Conservation (phyloP, 2,888 invertebrate species). For the Dyspetes luteomarginatus region DNA sequence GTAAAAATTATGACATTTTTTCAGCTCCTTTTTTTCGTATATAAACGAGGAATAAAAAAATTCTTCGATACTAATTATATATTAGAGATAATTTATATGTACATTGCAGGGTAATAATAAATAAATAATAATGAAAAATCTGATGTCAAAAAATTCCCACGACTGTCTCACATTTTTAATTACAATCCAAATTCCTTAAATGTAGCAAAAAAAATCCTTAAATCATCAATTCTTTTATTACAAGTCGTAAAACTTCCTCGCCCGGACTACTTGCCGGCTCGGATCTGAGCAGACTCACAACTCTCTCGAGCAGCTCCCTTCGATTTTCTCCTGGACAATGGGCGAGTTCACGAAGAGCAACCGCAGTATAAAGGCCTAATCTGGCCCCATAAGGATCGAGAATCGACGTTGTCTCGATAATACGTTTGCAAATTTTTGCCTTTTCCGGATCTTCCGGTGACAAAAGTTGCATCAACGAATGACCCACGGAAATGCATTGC, state of each 20-base stretch:
- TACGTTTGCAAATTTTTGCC: constrained; percentile 87
- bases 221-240: constrained; percentile 63
- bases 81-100: too few species aligned
- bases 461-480: constrained; percentile 90
- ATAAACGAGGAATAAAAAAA: too few species aligned
- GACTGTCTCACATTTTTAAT: too few species aligned
- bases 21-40: not conserved
- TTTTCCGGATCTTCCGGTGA: constrained; percentile 87
- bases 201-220: not conserved
- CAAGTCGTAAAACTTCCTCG: constrained; percentile 76
- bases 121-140: constrained; percentile 1
- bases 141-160: not conserved
- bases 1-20: too few species aligned
- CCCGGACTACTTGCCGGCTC: constrained; percentile 82
- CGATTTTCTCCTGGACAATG: constrained; percentile 75
- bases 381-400: constrained; percentile 91
- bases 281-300: constrained; percentile 76
- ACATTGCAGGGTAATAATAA: too few species aligned
- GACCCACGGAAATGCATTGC: constrained; percentile 91
- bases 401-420: constrained; percentile 86
- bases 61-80: too few species aligned
- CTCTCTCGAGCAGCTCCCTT: constrained; percentile 74
- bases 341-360: constrained; percentile 89
- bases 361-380: constrained; percentile 90
- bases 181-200: too few species aligned